A percentile compares a stretch with the other conserved stretches of the same genome.
These are phyloP conservation scores for Sarcophaga caerulescens DNA, from an alignment of 2,888 invertebrate genomes.

Conservation along the genomic window DNA sequence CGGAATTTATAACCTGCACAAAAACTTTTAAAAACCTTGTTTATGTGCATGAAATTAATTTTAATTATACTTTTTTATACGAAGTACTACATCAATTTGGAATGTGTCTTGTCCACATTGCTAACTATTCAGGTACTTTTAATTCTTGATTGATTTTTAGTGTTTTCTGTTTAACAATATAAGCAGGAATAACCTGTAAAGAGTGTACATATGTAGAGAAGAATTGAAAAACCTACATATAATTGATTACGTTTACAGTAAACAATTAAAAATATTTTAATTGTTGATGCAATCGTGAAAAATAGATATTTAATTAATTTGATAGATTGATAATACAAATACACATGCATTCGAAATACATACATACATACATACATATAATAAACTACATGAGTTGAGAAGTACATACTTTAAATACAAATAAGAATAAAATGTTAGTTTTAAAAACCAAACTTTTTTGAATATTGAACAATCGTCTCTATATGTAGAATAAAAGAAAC, in stretches of 20 bases:
- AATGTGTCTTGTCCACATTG: constrained; percentile 51
- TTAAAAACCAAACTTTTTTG: no score
- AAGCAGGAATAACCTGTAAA: neutral
- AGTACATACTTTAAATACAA: no score
- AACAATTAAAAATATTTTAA: constrained; percentile 44
- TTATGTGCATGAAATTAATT: constrained; percentile 25
- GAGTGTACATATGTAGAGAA: neutral
- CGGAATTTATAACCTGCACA: constrained; percentile 4
- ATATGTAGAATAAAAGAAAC: no score
- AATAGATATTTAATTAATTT: neutral
- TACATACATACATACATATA: no score
- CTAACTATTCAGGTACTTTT: constrained; percentile 56
- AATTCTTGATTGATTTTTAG: constrained; percentile 20
- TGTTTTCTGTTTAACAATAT: neutral
- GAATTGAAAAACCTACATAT: neutral
- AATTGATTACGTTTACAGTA: constrained; percentile 48
- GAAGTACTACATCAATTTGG: constrained; percentile 33
- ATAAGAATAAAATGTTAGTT: no score
- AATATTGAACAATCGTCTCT: no score
- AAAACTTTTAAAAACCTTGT: neutral
- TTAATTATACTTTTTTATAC: constrained; percentile 27
- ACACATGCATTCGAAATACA: no score
- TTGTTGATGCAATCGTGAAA: constrained; percentile 30
- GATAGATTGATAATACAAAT: no score
- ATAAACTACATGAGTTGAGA: no score